Conservation (phyloP, 2,113 vertebrate species). For the Prinia subflava region DNA sequence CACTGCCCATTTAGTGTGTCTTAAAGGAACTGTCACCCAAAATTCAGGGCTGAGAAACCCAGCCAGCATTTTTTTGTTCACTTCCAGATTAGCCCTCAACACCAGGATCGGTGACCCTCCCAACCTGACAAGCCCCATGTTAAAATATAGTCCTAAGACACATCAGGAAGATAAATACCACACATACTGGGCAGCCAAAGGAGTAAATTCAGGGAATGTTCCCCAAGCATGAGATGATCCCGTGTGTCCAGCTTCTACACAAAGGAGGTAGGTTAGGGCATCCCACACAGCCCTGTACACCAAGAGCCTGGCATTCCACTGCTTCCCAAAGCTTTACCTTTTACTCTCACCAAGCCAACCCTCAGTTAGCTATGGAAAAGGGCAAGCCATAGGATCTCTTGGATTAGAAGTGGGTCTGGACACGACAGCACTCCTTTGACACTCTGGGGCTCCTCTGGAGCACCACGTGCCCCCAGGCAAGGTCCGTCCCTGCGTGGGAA, state of each 20-base stretch:
- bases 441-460: neutral
- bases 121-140: accelerated
- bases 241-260: neutral
- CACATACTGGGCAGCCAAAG: neutral
- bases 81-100: neutral
- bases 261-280: neutral
- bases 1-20: accelerated
- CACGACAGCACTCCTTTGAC: neutral
- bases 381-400: neutral
- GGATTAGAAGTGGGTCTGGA: neutral
- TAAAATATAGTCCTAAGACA: neutral
- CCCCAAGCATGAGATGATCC: neutral
- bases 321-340: neutral
- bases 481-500: neutral
- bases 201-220: neutral
- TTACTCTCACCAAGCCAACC: neutral
- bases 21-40: neutral
- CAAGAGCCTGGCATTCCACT: neutral
- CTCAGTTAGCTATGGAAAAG: neutral
- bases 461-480: neutral
- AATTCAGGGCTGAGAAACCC: neutral
- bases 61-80: accelerated
- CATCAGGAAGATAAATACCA: neutral
- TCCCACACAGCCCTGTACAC: neutral
- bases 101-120: neutral